Percentiles rank a stretch among this genome's conserved stretches.
Evolutionary conservation across 2,113 vertebrate species (phyloP).

Genomic region (Coptodon rendalli): DNA sequence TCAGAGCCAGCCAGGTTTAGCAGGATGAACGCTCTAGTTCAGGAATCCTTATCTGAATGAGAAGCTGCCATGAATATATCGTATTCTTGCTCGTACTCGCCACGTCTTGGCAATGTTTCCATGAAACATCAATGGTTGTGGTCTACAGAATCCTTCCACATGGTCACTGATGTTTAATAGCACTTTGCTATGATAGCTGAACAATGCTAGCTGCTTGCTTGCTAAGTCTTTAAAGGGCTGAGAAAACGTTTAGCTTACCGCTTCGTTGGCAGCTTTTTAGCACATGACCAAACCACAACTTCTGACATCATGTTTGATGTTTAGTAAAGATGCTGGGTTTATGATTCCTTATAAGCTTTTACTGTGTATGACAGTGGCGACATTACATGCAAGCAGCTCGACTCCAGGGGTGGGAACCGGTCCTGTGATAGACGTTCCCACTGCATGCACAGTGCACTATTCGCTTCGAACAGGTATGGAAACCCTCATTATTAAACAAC

Average conservation of each 20-base stretch:
- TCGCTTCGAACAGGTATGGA: rapidly evolving
- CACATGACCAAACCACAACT: not conserved
- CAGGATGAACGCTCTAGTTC: no score
- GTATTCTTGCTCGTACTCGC: rapidly evolving
- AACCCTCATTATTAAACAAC: not conserved
- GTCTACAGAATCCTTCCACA: not conserved
- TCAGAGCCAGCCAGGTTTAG: no score
- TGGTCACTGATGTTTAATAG: not conserved
- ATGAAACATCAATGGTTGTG: not conserved
- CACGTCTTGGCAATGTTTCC: not conserved
- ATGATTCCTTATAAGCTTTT: not conserved
- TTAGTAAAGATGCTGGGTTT: not conserved
- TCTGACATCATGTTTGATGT: not conserved
- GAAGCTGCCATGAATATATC: not conserved
- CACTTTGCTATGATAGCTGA: not conserved
- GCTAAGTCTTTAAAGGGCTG: not conserved
- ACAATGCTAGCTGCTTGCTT: not conserved
- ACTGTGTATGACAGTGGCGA: not conserved
- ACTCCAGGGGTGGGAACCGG: not conserved
- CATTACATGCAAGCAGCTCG: not conserved
- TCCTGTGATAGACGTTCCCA: not conserved
- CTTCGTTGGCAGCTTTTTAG: not conserved
- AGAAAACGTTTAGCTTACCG: not conserved
- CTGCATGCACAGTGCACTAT: not conserved
- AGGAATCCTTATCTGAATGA: no score